Percentiles rank a stretch among this genome's conserved stretches.
phyloP scores from a whole-genome alignment of 1,140 invertebrate genomes.

The Eumeta japonica region DNA sequence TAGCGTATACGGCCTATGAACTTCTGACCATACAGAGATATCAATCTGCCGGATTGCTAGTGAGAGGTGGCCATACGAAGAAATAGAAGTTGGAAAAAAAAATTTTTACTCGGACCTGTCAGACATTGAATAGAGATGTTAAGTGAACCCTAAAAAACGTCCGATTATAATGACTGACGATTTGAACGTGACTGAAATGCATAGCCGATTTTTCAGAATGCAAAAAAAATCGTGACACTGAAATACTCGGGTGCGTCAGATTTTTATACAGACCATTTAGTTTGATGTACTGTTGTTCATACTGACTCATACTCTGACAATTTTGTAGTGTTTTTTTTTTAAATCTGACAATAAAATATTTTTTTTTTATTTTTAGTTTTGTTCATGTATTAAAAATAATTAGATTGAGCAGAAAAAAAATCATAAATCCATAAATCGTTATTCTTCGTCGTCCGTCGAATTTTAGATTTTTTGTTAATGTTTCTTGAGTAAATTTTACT shows the following conservation, averaged over 20 bases:
- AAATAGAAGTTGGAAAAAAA: conserved; percentile 1
- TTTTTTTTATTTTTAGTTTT: too few species aligned
- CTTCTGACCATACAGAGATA: neutral
- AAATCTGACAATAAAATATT: neutral
- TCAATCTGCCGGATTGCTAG: neutral
- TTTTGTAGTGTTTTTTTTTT: neutral
- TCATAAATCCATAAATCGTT: too few species aligned
- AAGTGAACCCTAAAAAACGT: neutral
- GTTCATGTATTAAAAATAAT: too few species aligned
- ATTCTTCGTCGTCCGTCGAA: neutral
- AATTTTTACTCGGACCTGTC: neutral
- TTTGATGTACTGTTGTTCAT: neutral
- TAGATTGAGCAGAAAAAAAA: too few species aligned
- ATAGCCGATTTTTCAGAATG: neutral
- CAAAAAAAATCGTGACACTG: too few species aligned
- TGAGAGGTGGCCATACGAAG: neutral
- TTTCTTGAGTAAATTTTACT: neutral
- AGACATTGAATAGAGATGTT: neutral
- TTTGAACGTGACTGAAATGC: neutral
- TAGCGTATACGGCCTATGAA: conserved; percentile 1
- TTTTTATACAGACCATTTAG: neutral
- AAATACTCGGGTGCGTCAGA: neutral
- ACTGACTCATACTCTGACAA: neutral
- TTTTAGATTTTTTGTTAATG: neutral
- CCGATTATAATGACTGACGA: neutral